Evolutionary conservation across 2,888 invertebrate species (phyloP).

Genomic region (Agonopterix heracliana): DNA sequence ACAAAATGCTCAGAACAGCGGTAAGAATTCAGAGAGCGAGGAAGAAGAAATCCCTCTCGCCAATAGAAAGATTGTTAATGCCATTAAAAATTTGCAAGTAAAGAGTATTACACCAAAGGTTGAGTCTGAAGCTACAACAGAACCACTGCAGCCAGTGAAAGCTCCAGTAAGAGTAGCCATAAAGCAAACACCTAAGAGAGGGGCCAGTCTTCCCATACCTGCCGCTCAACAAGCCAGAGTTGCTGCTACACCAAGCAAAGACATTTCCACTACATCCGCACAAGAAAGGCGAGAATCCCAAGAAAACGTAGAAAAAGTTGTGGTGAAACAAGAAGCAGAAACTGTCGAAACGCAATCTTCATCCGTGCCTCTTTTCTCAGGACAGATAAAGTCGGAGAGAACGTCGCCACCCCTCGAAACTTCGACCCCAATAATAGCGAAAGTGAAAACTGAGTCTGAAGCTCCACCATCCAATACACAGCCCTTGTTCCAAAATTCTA

Average conservation of each 20-base stretch:
- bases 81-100: conserved; percentile 35
- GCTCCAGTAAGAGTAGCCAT: conserved; percentile 45
- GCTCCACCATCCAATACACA: conserved; percentile 17
- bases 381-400: conserved; percentile 57
- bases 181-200: conserved; percentile 65
- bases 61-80: conserved; percentile 19
- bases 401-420: conserved; percentile 37
- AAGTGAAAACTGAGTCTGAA: conserved; percentile 55
- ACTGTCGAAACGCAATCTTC: conserved; percentile 22
- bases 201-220: conserved; percentile 34
- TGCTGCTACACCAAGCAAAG: conserved; percentile 18
- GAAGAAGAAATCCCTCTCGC: conserved; percentile 21
- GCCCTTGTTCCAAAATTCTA: conserved; percentile 21
- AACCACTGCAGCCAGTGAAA: conserved; percentile 23
- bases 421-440: conserved; percentile 44
- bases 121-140: conserved; percentile 28
- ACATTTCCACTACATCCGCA: conserved; percentile 10
- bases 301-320: conserved; percentile 37
- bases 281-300: conserved; percentile 37
- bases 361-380: conserved; percentile 45
- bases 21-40: conserved; percentile 34
- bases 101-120: conserved; percentile 23
- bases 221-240: conserved; percentile 9
- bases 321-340: conserved; percentile 56
- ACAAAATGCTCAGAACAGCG: conserved; percentile 19